These are phyloP conservation scores for Calycopis cecrops DNA, from an alignment of 1,140 invertebrate species.

Conservation along the genomic window DNA sequence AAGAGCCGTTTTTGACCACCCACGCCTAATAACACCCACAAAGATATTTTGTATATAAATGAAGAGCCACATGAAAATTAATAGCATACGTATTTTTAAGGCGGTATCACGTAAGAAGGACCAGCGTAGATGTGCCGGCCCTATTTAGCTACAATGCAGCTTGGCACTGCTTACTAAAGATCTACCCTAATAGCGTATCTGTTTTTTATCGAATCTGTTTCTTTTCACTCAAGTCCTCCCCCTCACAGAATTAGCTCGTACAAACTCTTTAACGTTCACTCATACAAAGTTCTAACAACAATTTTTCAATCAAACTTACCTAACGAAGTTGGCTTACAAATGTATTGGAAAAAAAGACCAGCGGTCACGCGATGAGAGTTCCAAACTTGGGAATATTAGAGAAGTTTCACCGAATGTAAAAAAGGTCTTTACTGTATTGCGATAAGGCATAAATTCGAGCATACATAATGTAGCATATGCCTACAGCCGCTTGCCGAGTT, in stretches of 20 bases:
- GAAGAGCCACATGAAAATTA: too few relatives aligned
- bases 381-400: conserved; percentile 16
- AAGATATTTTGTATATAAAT: too few relatives aligned
- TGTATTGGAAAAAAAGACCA: conserved; percentile 27
- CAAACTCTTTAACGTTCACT: conserved; percentile 13
- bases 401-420: not conserved
- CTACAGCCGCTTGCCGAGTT: not conserved
- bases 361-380: conserved; percentile 21
- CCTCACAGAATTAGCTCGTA: conserved; percentile 16
- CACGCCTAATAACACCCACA: too few relatives aligned
- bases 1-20: too few relatives aligned
- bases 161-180: too few relatives aligned
- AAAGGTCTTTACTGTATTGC: not conserved
- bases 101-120: too few relatives aligned
- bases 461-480: not conserved
- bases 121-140: too few relatives aligned
- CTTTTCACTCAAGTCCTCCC: too few relatives aligned
- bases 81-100: too few relatives aligned
- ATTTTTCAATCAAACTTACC: conserved; percentile 41
- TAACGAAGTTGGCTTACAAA: conserved; percentile 30
- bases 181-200: too few relatives aligned
- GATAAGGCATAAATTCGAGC: not conserved
- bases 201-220: too few relatives aligned
- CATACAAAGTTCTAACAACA: conserved; percentile 22
- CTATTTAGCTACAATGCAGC: too few relatives aligned